Evolutionary conservation across 2,888 invertebrate genomes (phyloP).

Genomic region (Rhamphomyia laevipes): DNA sequence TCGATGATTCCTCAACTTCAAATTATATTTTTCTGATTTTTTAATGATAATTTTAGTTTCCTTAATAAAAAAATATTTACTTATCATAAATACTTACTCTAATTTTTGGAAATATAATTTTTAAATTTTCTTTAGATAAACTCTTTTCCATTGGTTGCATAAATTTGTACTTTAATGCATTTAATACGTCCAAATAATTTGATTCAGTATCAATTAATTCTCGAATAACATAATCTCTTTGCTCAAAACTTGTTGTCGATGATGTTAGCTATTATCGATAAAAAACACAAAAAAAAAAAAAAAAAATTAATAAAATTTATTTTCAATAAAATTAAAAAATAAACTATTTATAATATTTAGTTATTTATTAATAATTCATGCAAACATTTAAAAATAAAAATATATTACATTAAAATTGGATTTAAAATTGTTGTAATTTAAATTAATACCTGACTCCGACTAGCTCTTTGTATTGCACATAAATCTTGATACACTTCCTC

Average conservation of each 20-base stretch:
- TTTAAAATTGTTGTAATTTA: neutral
- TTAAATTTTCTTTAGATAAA: conserved; percentile 62
- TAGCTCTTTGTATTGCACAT: conserved; percentile 57
- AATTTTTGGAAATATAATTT: conserved; percentile 80
- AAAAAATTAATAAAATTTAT: conserved; percentile 9
- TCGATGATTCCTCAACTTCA: no score
- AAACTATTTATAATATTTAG: no score
- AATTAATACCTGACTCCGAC: conserved; percentile 40
- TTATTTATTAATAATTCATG: no score
- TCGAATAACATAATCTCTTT: conserved; percentile 83
- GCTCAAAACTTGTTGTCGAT: conserved; percentile 57
- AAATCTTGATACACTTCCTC: conserved; percentile 94
- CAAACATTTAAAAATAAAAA: no score
- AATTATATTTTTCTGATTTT: no score
- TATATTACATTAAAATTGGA: neutral
- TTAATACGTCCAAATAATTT: conserved; percentile 90
- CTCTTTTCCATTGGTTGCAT: conserved; percentile 60
- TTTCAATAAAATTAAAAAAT: neutral
- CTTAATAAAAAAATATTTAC: no score
- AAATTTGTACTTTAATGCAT: conserved; percentile 70
- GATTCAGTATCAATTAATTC: conserved; percentile 94
- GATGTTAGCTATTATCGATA: conserved; percentile 40
- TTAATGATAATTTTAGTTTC: no score
- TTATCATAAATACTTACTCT: conserved; percentile 45
- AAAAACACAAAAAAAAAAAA: conserved; percentile 14